Conservation (phyloP, 2,113 vertebrate genomes). For the Tachycineta bicolor region DNA sequence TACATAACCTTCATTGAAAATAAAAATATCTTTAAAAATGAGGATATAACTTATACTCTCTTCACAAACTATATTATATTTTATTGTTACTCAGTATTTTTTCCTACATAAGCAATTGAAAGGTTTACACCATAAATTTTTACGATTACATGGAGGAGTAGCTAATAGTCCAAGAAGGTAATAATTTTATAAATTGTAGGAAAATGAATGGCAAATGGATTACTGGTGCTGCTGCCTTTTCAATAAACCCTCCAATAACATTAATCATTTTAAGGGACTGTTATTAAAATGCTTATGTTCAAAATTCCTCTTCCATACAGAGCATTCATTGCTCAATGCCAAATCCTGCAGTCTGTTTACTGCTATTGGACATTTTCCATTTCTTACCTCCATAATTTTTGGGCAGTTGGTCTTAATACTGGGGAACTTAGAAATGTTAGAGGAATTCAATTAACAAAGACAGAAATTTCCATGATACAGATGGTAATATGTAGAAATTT, state of each 20-base stretch:
- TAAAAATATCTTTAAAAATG: conserved; percentile 50
- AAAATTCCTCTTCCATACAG: neutral
- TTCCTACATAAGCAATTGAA: conserved; percentile 12
- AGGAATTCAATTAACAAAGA: neutral
- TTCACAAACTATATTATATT: conserved; percentile 22
- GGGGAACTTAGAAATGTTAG: neutral
- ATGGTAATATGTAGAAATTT: neutral
- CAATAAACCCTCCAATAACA: neutral
- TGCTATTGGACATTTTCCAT: neutral
- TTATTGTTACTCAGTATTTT: conserved; percentile 37
- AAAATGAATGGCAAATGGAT: conserved; percentile 55
- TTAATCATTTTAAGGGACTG: neutral
- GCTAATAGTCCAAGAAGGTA: conserved; percentile 41
- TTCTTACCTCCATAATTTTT: neutral
- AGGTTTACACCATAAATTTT: conserved; percentile 61
- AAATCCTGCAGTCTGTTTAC: neutral
- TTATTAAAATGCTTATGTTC: neutral
- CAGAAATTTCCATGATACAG: neutral
- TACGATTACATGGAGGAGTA: conserved; percentile 54
- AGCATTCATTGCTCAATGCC: neutral
- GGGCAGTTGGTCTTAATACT: neutral
- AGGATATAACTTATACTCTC: neutral
- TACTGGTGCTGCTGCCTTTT: neutral
- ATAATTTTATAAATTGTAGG: conserved; percentile 50
- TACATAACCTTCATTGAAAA: conserved; percentile 6